phyloP scores from a whole-genome alignment of 2,888 invertebrate species.

The Cryptocheilus praepositus region DNA sequence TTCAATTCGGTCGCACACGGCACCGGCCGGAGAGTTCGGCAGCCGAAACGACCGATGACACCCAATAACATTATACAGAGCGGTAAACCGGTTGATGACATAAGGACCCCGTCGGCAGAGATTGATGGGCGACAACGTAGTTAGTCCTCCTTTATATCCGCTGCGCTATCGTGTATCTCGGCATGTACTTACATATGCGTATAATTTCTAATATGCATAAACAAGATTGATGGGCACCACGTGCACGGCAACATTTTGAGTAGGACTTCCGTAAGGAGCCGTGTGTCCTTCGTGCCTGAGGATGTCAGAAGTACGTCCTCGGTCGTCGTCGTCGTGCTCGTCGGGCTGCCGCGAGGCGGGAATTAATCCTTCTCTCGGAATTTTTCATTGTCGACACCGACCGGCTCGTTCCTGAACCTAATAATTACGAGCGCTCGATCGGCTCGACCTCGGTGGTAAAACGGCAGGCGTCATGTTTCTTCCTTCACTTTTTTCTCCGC shows the following conservation, averaged over 20 bases:
- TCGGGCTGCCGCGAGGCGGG: conserved; percentile 35
- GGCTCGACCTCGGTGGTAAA: conserved; percentile 44
- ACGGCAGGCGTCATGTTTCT: conserved; percentile 37
- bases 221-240: conserved; percentile 54
- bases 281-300: not conserved
- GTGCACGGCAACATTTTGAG: conserved; percentile 42
- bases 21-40: no score
- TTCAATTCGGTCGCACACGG: not conserved
- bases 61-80: conserved; percentile 44
- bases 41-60: conserved; percentile 17
- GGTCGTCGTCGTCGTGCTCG: not conserved
- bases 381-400: conserved; percentile 60
- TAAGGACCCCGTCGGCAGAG: conserved; percentile 21
- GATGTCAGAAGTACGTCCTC: conserved; percentile 8
- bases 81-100: conserved; percentile 45
- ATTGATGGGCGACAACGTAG: conserved; percentile 55
- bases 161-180: conserved; percentile 41
- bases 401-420: conserved; percentile 43
- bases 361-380: conserved; percentile 56
- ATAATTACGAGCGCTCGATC: conserved; percentile 59
- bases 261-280: conserved; percentile 41
- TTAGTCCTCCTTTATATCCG: conserved; percentile 37
- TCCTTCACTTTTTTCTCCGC: conserved; percentile 9
- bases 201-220: conserved; percentile 57
- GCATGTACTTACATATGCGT: conserved; percentile 44